A percentile compares a stretch with the other conserved stretches of the same genome.
These are phyloP conservation scores for Pteronotus mesoamericanus DNA, from an alignment of 2,797 vertebrate species.

Conservation along the genomic window DNA sequence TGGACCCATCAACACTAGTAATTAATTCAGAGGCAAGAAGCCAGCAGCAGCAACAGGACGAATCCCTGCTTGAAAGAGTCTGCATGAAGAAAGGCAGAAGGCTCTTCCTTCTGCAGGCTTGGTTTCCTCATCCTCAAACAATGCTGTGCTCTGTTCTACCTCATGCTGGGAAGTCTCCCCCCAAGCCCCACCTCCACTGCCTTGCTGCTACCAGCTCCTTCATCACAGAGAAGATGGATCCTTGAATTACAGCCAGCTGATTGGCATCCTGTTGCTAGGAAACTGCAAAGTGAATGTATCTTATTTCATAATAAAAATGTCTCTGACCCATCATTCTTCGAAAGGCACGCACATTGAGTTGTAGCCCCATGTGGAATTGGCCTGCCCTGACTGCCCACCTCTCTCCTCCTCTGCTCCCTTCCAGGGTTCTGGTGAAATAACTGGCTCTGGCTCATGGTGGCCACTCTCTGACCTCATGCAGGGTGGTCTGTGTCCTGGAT, in stretches of 20 bases:
- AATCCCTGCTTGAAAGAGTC: neutral
- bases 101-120: neutral
- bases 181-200: neutral
- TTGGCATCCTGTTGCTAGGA: slow-evolving; percentile 64
- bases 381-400: neutral
- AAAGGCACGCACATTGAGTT: neutral
- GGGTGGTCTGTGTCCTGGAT: neutral
- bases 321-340: neutral
- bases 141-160: neutral
- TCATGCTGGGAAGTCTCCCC: neutral
- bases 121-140: slow-evolving; percentile 33
- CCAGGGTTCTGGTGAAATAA: neutral
- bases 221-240: slow-evolving; percentile 12
- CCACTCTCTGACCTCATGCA: neutral
- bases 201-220: neutral
- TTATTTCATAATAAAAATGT: slow-evolving; percentile 49
- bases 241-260: slow-evolving; percentile 43
- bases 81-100: neutral
- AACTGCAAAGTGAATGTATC: slow-evolving; percentile 33
- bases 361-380: neutral
- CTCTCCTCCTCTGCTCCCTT: neutral
- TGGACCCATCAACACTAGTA: neutral
- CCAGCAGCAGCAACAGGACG: neutral
- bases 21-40: neutral
- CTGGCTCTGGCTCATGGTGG: neutral